A percentile compares a stretch with the other conserved stretches of the same genome.
Conservation (phyloP, 2,888 invertebrate genomes). For the Octonoba sinensis region DNA sequence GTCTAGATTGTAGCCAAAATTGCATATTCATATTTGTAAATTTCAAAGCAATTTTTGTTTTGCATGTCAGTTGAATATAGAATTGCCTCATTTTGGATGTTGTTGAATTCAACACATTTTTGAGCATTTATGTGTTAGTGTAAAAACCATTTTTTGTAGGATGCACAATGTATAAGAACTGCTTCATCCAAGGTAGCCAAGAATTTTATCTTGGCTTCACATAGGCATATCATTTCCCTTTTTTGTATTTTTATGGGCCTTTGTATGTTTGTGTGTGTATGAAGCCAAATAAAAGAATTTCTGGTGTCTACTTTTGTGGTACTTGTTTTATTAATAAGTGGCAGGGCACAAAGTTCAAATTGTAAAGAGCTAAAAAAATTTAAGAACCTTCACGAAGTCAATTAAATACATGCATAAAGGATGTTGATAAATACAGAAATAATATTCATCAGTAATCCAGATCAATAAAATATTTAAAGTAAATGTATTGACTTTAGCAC, state of each 20-base stretch:
- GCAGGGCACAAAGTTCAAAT: no score
- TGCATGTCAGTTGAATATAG: constrained; percentile 42
- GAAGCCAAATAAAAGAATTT: constrained; percentile 62
- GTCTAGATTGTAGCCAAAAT: constrained; percentile 49
- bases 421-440: no score
- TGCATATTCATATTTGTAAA: constrained; percentile 38
- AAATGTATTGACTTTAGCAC: no score
- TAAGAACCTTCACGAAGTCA: no score
- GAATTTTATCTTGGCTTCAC: constrained; percentile 57
- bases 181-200: constrained; percentile 56
- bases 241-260: constrained; percentile 62
- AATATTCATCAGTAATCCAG: no score
- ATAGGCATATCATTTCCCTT: constrained; percentile 61
- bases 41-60: constrained; percentile 13
- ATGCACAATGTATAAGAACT: constrained; percentile 45
- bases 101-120: constrained; percentile 37
- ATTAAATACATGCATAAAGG: no score
- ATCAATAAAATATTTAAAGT: no score
- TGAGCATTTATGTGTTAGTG: constrained; percentile 58
- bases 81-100: constrained; percentile 1
- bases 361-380: no score
- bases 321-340: no score
- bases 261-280: constrained; percentile 59
- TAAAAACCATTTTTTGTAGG: constrained; percentile 43
- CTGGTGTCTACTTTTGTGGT: constrained; percentile 40